These are phyloP conservation scores for Drosophila anceps DNA, from an alignment of 2,888 invertebrate genomes.

Conservation along the genomic window DNA sequence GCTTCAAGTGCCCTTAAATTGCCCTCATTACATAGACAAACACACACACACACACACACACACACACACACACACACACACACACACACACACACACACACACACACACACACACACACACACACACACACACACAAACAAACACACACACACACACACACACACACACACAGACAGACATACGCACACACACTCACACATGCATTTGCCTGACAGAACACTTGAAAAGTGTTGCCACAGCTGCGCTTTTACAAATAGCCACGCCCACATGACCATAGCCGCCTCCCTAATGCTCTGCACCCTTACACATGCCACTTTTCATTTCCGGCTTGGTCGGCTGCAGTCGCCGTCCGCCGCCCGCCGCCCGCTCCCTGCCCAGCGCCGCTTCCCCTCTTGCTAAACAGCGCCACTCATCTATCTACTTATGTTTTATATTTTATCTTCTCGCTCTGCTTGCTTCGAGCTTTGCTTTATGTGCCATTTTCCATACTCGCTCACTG, in stretches of 20 bases:
- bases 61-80: conserved; percentile 10
- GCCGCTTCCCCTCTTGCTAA: conserved; percentile 12
- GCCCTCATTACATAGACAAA: conserved; percentile 78
- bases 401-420: conserved; percentile 66
- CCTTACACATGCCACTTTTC: conserved; percentile 66
- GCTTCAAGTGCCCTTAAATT: conserved; percentile 78
- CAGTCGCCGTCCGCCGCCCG: conserved; percentile 10
- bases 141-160: conserved; percentile 51
- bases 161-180: conserved; percentile 4
- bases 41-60: conserved; percentile 45
- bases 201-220: conserved; percentile 31
- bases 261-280: conserved; percentile 50
- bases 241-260: conserved; percentile 73
- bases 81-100: conserved; percentile 28
- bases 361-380: neutral
- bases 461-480: conserved; percentile 25
- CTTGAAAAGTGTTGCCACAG: conserved; percentile 74
- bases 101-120: conserved; percentile 15
- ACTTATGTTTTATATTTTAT: conserved; percentile 71
- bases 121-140: conserved; percentile 56
- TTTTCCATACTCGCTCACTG: neutral
- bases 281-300: conserved; percentile 31
- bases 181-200: too few relatives aligned
- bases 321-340: conserved; percentile 66
- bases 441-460: conserved; percentile 38